A percentile compares a stretch with the other conserved stretches of the same genome.
Conservation (phyloP, 2,797 vertebrate genomes). For the Ceyx erithaca region DNA sequence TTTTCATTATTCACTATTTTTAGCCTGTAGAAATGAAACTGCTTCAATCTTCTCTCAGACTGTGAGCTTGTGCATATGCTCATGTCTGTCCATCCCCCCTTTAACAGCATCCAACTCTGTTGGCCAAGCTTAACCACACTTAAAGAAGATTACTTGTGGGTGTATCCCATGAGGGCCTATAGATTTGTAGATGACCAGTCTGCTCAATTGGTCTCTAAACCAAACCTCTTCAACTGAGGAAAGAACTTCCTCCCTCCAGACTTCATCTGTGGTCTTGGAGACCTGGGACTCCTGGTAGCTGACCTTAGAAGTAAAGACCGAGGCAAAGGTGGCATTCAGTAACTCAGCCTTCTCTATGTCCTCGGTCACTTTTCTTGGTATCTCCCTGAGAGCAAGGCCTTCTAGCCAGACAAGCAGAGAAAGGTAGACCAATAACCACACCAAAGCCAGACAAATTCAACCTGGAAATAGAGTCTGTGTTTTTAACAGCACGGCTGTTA, state of each 20-base stretch:
- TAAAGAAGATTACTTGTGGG: not conserved
- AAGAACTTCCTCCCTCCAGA: no score
- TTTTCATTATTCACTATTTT: not conserved
- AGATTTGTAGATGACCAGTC: no score
- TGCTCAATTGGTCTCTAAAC: no score
- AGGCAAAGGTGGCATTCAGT: no score
- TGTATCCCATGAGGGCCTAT: no score
- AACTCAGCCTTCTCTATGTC: no score
- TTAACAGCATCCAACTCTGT: accelerated
- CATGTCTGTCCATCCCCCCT: not conserved
- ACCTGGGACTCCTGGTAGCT: no score
- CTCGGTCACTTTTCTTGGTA: not conserved
- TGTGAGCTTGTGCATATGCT: not conserved
- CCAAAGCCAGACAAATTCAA: conserved; percentile 13
- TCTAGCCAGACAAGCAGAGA: not conserved
- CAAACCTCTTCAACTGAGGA: no score
- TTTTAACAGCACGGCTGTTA: conserved; percentile 5
- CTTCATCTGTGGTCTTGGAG: no score
- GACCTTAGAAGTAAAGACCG: no score
- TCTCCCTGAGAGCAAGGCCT: not conserved
- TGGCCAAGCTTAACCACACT: not conserved
- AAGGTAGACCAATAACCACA: not conserved
- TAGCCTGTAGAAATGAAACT: not conserved
- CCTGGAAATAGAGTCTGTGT: not conserved
- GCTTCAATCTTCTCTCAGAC: not conserved